phyloP scores from a whole-genome alignment of 2,888 invertebrate genomes.

The Brachypalpus laphriformis region DNA sequence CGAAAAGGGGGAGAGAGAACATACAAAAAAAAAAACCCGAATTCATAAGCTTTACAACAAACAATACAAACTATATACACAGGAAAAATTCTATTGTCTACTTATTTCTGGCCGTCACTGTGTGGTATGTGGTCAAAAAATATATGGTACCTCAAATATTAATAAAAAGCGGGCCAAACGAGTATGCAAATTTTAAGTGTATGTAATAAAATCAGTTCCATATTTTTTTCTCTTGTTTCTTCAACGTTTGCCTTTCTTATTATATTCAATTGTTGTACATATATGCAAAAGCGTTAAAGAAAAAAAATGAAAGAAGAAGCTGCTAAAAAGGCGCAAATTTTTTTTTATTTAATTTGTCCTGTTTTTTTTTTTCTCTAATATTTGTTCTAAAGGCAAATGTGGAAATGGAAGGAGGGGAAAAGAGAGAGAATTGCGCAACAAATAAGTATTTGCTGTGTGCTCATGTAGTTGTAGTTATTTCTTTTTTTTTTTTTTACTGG shows the following conservation, averaged over 20 bases:
- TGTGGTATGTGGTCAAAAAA: background rate
- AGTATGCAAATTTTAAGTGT: conserved; percentile 49
- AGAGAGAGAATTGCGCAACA: conserved; percentile 48
- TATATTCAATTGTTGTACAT: background rate
- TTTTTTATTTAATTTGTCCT: conserved; percentile 51
- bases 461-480: conserved; percentile 37
- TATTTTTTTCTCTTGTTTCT: conserved; percentile 1
- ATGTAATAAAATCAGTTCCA: conserved; percentile 3
- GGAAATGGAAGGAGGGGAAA: background rate
- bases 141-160: background rate
- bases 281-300: conserved; percentile 16
- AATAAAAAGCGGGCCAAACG: conserved; percentile 36
- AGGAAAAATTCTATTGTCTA: background rate
- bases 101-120: conserved; percentile 33
- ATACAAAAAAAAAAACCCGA: background rate
- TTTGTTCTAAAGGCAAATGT: conserved; percentile 17
- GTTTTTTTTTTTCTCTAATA: background rate
- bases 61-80: too few relatives aligned
- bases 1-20: background rate
- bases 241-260: conserved; percentile 13
- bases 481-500: conserved; percentile 36
- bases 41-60: background rate
- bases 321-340: conserved; percentile 62
- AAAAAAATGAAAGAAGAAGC: background rate
- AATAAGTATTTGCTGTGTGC: conserved; percentile 22